Conservation (phyloP, 2,888 invertebrate species). For the Platerodrilus igneus region DNA sequence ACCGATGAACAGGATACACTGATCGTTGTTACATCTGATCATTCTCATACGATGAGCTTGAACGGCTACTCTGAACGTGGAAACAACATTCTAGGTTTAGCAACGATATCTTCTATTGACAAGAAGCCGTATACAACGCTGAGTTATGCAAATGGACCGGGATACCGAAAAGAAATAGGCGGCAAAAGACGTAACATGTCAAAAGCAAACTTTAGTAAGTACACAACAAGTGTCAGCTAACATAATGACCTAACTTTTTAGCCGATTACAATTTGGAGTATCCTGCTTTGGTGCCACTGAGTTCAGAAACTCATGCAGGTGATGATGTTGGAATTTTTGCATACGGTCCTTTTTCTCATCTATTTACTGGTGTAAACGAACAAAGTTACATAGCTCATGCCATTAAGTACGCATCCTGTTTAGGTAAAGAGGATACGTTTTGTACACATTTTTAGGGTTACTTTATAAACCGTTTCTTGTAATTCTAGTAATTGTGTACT, state of each 20-base stretch:
- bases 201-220: conserved; percentile 37
- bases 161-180: conserved; percentile 47
- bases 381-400: too few relatives aligned
- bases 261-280: conserved; percentile 49
- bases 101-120: conserved; percentile 52
- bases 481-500: too few relatives aligned
- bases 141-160: conserved; percentile 72
- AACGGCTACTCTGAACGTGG: conserved; percentile 69
- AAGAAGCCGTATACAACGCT: conserved; percentile 64
- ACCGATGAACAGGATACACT: conserved; percentile 65
- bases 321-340: conserved; percentile 80
- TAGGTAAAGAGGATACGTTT: too few relatives aligned
- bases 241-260: too few relatives aligned
- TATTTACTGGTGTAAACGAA: too few relatives aligned
- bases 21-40: conserved; percentile 74
- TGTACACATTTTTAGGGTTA: too few relatives aligned
- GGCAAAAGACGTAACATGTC: conserved; percentile 50
- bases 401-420: too few relatives aligned
- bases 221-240: too few relatives aligned
- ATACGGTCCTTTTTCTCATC: too few relatives aligned
- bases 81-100: conserved; percentile 54
- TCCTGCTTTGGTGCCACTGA: conserved; percentile 57
- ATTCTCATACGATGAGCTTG: conserved; percentile 71
- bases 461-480: too few relatives aligned
- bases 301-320: conserved; percentile 65